Evolutionary conservation across 2,888 invertebrate genomes (phyloP).

Genomic region (Synanthedon andrenaeformis): DNA sequence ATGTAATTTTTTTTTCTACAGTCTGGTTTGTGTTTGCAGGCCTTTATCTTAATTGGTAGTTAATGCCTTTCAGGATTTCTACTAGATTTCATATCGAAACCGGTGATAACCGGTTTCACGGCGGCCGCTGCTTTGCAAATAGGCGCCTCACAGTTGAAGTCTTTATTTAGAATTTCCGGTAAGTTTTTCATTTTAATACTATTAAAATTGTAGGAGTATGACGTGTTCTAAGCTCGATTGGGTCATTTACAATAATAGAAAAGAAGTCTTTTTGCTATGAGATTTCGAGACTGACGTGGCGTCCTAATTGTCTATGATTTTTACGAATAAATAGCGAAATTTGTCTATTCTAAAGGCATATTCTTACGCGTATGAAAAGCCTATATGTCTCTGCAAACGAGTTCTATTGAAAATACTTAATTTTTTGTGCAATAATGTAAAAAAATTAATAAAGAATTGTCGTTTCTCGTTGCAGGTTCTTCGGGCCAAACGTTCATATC

Average conservation of each 20-base stretch:
- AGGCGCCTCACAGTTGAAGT: constrained; percentile 82
- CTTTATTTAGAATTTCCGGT: constrained; percentile 75
- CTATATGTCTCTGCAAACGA: background rate
- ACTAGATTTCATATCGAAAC: constrained; percentile 86
- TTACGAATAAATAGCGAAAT: too few species aligned
- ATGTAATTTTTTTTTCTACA: background rate
- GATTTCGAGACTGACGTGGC: too few species aligned
- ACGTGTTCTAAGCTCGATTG: too few species aligned
- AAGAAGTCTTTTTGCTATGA: too few species aligned
- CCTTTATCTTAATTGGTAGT: too few species aligned
- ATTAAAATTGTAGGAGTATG: background rate
- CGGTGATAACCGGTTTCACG: constrained; percentile 88
- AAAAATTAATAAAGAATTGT: too few species aligned
- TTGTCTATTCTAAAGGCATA: too few species aligned
- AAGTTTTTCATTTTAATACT: background rate
- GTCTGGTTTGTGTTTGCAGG: too few species aligned
- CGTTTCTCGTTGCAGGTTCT: constrained; percentile 25
- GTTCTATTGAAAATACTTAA: background rate
- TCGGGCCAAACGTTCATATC: constrained; percentile 73
- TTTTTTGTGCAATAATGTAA: too few species aligned
- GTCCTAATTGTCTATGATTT: too few species aligned
- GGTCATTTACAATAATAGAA: too few species aligned
- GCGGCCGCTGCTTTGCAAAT: constrained; percentile 88
- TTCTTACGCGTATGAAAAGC: too few species aligned
- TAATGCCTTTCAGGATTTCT: constrained; percentile 72